Conservation (phyloP, 1,140 invertebrate species). For the Pygmarrhopalites habei region DNA sequence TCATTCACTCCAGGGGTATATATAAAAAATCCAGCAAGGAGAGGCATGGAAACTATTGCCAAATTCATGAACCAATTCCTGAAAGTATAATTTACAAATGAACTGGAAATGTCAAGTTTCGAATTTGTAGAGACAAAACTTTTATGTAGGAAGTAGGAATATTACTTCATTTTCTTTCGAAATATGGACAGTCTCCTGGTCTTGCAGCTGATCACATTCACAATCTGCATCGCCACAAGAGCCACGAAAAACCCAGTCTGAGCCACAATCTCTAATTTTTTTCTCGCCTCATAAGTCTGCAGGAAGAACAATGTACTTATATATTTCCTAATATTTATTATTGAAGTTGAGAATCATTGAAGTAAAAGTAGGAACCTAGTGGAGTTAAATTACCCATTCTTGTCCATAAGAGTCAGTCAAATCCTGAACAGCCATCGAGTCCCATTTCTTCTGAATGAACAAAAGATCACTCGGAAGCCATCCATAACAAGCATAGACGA, state of each 20-base stretch:
- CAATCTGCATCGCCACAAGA: conserved; percentile 1
- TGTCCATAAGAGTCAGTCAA: conserved; percentile 13
- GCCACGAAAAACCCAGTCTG: conserved; percentile 6
- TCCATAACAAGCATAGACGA: conserved; percentile 49
- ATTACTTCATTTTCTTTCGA: conserved; percentile 5
- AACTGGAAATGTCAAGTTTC: not conserved
- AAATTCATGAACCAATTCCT: not conserved
- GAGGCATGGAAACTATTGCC: not conserved
- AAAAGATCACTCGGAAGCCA: not conserved
- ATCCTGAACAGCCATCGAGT: not conserved
- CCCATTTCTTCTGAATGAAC: not conserved
- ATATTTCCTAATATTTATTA: not conserved
- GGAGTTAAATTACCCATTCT: conserved; percentile 4
- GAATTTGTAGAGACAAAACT: not conserved
- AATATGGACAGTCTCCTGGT: not conserved
- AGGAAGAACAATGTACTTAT: not conserved
- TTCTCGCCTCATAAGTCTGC: not conserved
- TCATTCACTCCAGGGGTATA: not conserved
- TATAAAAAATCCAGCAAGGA: not conserved
- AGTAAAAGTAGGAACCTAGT: not conserved
- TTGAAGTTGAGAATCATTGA: no score
- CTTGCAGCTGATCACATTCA: conserved; percentile 8
- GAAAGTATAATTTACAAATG: not conserved
- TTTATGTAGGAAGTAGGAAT: not conserved
- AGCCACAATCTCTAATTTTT: not conserved